A percentile compares a stretch with the other conserved stretches of the same genome.
These are phyloP conservation scores for Xiphydria camelus DNA, from an alignment of 2,888 invertebrate genomes.

Conservation along the genomic window DNA sequence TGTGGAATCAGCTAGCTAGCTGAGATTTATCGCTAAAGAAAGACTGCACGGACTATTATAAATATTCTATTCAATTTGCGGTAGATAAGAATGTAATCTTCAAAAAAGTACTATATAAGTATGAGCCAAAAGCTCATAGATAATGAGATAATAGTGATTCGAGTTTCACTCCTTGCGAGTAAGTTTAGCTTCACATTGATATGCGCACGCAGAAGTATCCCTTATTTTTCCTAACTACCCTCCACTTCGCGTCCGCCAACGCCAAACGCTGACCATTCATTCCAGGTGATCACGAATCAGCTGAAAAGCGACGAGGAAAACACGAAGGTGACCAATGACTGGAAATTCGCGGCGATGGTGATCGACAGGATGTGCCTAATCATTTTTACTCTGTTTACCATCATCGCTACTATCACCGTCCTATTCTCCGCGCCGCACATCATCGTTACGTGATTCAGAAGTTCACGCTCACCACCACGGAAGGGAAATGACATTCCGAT, in stretches of 20 bases:
- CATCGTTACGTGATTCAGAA: constrained; percentile 75
- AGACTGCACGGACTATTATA: too few species aligned
- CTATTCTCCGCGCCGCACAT: constrained; percentile 96
- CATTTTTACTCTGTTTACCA: constrained; percentile 98
- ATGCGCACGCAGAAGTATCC: neutral
- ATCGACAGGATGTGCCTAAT: constrained; percentile 99
- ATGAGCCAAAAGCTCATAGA: too few species aligned
- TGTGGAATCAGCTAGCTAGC: too few species aligned
- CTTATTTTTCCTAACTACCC: too few species aligned
- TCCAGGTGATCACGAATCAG: constrained; percentile 70
- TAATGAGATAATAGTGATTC: too few species aligned
- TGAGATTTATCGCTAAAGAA: too few species aligned
- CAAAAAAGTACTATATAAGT: too few species aligned
- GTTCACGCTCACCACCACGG: constrained; percentile 33
- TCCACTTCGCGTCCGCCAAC: too few species aligned
- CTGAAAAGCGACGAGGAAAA: constrained; percentile 94
- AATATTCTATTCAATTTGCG: too few species aligned
- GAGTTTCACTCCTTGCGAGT: neutral
- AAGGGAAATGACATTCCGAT: constrained; percentile 12
- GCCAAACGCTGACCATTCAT: too few species aligned
- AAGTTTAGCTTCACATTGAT: neutral
- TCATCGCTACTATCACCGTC: constrained; percentile 95
- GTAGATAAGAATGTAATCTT: too few species aligned
- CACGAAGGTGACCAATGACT: constrained; percentile 93
- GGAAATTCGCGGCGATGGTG: constrained; percentile 99